A percentile compares a stretch with the other conserved stretches of the same genome.
Evolutionary conservation across 2,888 invertebrate species (phyloP).

Genomic region (Parascotia fuliginaria): DNA sequence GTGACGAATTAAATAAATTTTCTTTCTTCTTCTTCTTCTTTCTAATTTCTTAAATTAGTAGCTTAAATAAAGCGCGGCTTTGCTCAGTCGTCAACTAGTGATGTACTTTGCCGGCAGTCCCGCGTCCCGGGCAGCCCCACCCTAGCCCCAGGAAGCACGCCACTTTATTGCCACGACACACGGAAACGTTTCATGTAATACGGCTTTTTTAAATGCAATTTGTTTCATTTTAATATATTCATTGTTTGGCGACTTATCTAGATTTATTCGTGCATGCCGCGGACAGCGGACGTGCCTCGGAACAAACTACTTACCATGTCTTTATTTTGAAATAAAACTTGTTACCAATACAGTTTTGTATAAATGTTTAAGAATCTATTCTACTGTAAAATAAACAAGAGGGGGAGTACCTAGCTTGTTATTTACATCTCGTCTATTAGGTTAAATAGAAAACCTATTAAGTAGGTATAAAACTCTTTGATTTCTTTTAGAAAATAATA

Average conservation of each 20-base stretch:
- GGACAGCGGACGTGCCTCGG: constrained; percentile 16
- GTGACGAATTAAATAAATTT: no score
- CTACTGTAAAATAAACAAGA: no score
- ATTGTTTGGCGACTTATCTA: constrained; percentile 42
- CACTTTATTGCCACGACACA: constrained; percentile 45
- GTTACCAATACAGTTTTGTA: background rate
- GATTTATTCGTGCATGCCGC: constrained; percentile 30
- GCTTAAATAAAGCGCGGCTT: constrained; percentile 36
- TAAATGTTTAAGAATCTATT: no score
- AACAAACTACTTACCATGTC: constrained; percentile 1
- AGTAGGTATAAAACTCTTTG: no score
- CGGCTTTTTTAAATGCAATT: constrained; percentile 45
- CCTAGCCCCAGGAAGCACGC: constrained; percentile 30
- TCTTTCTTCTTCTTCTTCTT: no score
- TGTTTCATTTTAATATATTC: constrained; percentile 46
- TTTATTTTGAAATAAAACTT: constrained; percentile 1
- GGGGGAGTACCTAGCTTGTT: no score
- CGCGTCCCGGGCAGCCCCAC: constrained; percentile 17
- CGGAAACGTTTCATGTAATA: constrained; percentile 43
- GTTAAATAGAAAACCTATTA: no score
- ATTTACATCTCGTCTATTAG: no score
- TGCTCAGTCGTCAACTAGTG: constrained; percentile 45
- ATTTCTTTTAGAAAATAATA: no score
- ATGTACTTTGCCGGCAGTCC: constrained; percentile 31
- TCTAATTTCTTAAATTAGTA: constrained; percentile 19